phyloP scores from a whole-genome alignment of 1,140 invertebrate species.

The Rhynchophorus ferrugineus region DNA sequence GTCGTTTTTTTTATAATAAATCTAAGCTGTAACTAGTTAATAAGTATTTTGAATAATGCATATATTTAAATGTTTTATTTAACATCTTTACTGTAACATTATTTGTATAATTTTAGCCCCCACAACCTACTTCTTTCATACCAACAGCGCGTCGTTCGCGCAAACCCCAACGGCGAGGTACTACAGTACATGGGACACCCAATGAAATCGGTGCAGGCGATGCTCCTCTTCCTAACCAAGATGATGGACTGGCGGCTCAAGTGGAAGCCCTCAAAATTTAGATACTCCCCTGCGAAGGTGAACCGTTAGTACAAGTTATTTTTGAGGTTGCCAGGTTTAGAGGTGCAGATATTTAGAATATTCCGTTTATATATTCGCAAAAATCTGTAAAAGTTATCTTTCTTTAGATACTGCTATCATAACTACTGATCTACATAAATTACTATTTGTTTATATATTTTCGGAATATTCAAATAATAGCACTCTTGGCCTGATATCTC shows the following conservation, averaged over 20 bases:
- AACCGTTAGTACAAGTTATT: background rate
- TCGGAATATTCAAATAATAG: too few species aligned
- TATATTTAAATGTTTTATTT: too few species aligned
- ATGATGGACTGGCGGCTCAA: constrained; percentile 28
- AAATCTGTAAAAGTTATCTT: too few species aligned
- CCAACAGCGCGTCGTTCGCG: constrained; percentile 8
- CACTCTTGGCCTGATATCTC: background rate
- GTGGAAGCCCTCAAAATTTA: constrained; percentile 33
- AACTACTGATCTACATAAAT: too few species aligned
- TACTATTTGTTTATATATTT: too few species aligned
- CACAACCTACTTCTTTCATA: constrained; percentile 10
- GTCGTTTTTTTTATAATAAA: too few species aligned
- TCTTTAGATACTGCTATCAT: too few species aligned
- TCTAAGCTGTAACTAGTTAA: too few species aligned
- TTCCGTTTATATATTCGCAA: background rate
- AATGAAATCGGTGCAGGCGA: constrained; percentile 37
- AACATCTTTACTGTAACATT: too few species aligned
- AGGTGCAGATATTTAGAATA: background rate
- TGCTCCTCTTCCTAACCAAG: constrained; percentile 29
- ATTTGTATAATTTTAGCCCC: constrained; percentile 3
- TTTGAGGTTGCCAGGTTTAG: background rate
- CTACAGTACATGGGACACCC: constrained; percentile 5
- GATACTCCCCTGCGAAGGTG: background rate
- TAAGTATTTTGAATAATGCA: too few species aligned
- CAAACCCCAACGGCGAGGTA: constrained; percentile 13